These are phyloP conservation scores for Marmota monax DNA, from an alignment of 2,113 vertebrate species.

Conservation along the genomic window DNA sequence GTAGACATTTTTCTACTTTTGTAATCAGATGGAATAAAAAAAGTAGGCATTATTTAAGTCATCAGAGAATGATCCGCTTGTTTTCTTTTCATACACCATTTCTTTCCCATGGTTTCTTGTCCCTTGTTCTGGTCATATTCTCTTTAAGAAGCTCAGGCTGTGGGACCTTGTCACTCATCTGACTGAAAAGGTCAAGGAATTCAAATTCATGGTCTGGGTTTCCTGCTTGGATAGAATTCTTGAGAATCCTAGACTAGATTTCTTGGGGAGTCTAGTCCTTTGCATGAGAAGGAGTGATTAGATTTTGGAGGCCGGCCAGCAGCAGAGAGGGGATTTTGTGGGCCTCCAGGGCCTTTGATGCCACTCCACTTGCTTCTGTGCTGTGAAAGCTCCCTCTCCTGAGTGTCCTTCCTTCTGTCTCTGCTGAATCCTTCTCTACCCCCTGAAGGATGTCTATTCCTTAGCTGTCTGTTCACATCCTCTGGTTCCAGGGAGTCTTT, in stretches of 20 bases:
- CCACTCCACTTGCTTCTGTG: background rate
- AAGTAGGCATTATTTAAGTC: background rate
- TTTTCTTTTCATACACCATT: background rate
- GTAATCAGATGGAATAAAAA: conserved; percentile 46
- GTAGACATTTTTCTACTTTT: background rate
- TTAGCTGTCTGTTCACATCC: background rate
- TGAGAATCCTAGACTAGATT: background rate
- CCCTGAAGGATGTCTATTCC: background rate
- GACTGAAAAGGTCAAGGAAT: background rate
- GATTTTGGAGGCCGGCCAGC: background rate
- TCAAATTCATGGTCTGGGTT: background rate
- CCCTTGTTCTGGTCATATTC: background rate
- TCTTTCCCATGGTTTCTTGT: background rate
- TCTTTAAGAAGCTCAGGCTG: background rate
- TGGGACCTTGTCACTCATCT: background rate
- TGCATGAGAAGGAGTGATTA: background rate
- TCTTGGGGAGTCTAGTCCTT: background rate
- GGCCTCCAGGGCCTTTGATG: background rate
- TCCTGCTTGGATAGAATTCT: background rate
- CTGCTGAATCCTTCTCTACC: background rate
- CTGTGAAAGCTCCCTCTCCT: background rate
- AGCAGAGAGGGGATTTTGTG: background rate
- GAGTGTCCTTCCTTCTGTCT: background rate
- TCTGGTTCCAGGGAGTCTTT: background rate
- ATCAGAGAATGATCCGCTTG: background rate